Evolutionary conservation across 1,140 invertebrate species (phyloP), one percentile per base, ranked within the genome.

Genomic region (Episyrphus balteatus): DNA sequence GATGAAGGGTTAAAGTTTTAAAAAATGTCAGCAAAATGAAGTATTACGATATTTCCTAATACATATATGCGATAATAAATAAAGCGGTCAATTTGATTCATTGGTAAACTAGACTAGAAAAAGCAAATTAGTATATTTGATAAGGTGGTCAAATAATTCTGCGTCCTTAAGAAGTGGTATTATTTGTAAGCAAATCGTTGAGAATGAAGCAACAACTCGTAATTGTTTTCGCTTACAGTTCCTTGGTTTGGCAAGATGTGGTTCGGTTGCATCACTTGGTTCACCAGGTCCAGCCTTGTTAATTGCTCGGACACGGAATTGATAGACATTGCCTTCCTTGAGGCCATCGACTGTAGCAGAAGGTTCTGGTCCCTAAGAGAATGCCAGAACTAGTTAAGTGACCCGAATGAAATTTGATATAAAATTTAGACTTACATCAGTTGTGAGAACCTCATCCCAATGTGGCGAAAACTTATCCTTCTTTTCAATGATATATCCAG

Each of bases 401-500:
- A 41, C 37, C 5, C 15, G 14, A 31, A 39, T 44, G 41, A 15
- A 26, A 26, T 26, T 3, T 42, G 42, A 7, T 18, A 37, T 43
- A 12, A 44, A 33, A 19, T 17, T n/a, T 15, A 33, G 48, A 61
- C 72, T 73, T 70, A 83, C 81, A 57, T 77, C 77, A 5, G 86
- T 89, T 37, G 78, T 80, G n/a, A 84, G 74, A 51, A 89, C 83
- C 72, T 93, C 88, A 60, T 90, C 86, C 92, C 92, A 97, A 21
- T 80, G 75, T 8, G 80, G 79, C 3, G 85, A 84, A 51, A 86
- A 87, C 66, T 93, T 93, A 58, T 95, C 91, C 66, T 92, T 95
- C 75, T 93, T 95, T 71, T 99, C 95, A 60, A 99, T 88, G 44
- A 98, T 76, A 61, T 99, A 99, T 38, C 90, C 87, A 37, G 83